These are phyloP conservation scores for Myripristis jacobus DNA, from an alignment of 2,797 vertebrate genomes.

Conservation along the genomic window DNA sequence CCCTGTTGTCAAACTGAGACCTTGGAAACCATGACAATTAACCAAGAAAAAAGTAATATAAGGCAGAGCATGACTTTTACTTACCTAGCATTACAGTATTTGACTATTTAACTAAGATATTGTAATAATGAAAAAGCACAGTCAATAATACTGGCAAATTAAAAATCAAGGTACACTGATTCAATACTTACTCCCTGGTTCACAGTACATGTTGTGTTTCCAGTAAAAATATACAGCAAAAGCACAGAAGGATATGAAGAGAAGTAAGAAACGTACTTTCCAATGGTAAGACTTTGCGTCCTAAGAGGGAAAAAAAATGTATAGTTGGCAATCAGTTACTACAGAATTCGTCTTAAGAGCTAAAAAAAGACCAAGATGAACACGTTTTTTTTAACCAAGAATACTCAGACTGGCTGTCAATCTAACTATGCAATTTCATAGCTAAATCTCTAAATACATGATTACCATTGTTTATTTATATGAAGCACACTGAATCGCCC, in stretches of 20 bases:
- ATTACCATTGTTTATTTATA: no score
- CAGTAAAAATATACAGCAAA: constrained; percentile 86
- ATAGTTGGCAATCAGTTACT: background rate
- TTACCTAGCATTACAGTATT: no score
- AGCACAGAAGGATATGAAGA: constrained; percentile 84
- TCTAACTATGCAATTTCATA: no score
- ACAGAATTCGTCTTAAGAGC: background rate
- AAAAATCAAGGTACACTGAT: background rate
- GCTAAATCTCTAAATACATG: no score
- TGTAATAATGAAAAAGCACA: no score
- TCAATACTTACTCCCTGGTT: constrained; percentile 87
- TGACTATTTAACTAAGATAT: no score
- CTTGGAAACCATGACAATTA: no score
- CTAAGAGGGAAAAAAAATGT: constrained; percentile 64
- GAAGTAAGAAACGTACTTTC: constrained; percentile 88
- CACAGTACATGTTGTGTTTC: constrained; percentile 92
- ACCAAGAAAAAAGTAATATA: no score
- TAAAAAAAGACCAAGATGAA: background rate
- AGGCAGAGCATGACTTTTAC: no score
- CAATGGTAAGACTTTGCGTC: constrained; percentile 89
- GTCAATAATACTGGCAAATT: background rate
- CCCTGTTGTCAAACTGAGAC: no score
- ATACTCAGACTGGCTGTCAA: no score
- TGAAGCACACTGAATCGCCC: no score
- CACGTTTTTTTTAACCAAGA: background rate